Base-by-base conservation (phyloP, 2,888 invertebrate species). In the Xanthia togata region DNA sequence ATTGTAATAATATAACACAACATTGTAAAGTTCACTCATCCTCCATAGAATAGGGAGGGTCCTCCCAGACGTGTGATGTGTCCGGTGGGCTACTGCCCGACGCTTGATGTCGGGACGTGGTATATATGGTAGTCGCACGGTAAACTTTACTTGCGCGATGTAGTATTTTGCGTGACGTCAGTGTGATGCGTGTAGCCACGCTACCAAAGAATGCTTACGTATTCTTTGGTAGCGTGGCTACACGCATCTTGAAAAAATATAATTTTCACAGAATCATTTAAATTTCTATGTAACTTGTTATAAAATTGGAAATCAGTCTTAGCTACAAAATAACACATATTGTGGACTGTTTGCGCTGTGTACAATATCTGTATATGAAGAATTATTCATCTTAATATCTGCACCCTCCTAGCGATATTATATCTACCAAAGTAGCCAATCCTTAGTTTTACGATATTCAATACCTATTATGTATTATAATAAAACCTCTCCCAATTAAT, bases 401-500 rank as follows among this genome's bases (percentile, higher is more conserved):
- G 23, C 23, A 35, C 23, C 23, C 23, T 23, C 23, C 6, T 35
- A 35, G 11, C 23, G 12, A 47, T 47, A 35, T 35, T n/a, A 35
- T 35, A 35, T 17, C 4, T 14, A 64, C 14, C 12, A 35, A 35
- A 38, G n/a, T 50, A 65, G 31, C n/a, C 12, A 72, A 35, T 17
- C 26, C 35, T 31, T 12, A 73, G 63, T 31, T 55, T 59, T 38
- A 55, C 9, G 57, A 65, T 69, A 41, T 70, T 53, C 35, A 44
- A 57, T 70, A 62, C n/a, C 44, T 55, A 64, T 44, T 44, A 62
- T n/a, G n/a, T n/a, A n/a, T 38, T 63, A 60, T n/a, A 59, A 73
- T 60, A 59, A 83, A 73, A 73, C 31, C 50, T 69, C 53, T 79
- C 35, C 57, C 50, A 70, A 74, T 73, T 80, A 78, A 83, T 75